Base-by-base conservation (phyloP, 2,888 invertebrate species). In the Hymenopus coronatus region DNA sequence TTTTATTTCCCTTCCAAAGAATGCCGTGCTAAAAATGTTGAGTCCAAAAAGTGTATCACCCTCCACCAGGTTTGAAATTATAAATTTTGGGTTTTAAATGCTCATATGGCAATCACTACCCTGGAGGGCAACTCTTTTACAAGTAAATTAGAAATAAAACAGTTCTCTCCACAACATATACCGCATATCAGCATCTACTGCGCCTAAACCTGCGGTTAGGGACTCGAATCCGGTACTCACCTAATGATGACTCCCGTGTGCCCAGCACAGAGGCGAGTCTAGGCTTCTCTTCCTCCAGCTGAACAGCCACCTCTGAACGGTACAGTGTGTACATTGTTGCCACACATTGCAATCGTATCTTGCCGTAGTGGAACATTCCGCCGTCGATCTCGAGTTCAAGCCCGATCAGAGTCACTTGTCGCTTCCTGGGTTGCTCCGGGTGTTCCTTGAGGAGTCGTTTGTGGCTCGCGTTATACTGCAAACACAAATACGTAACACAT, bases 261-360 rank as follows among this genome's bases (percentile, higher is more conserved):
- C 96, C 96, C 91, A 96, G 93, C 91, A 97, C 96, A 89, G 96
- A 96, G 90, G 96, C 96, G 91, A 96, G 95, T 93, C 96, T 95
- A 90, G 97, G 96, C 92, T 95, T 95, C 93, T 96, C 96, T 94
- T 96, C 96, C 93, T 96, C 96, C 92, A 96, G 94, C 91, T 95
- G 94, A 90, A 95, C 93, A 92, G 95, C 96, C 88, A 95, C 94
- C 91, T 95, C 94, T 91, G 95, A 94, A 91, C 94, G 94, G 93
- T 96, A 96, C 91, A 96, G 94, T 92, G 95, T 95, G 94, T 96
- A 96, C 93, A 96, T 94, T 91, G 94, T 95, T 89, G 96, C 96
- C 91, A 95, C 94, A 93, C 96, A 96, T 91, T 95, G 94, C 91
- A 96, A 94, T 90, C 95, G 94, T 90, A 96, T 94, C 92, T 95